phyloP scores from a whole-genome alignment of 2,113 vertebrate genomes.

The Jaculus jaculus region DNA sequence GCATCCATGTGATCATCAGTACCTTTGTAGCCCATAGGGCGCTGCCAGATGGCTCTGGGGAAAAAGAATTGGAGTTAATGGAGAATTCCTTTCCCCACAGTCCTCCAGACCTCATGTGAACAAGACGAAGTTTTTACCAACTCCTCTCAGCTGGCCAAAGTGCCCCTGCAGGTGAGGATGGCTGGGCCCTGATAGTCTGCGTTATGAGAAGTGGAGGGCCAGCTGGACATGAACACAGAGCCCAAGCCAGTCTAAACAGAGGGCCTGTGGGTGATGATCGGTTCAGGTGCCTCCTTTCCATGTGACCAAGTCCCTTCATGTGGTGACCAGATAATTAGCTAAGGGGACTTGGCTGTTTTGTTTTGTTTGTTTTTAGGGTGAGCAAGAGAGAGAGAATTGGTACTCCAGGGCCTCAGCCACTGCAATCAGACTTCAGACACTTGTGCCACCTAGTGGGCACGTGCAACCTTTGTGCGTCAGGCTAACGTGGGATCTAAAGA shows the following conservation, averaged over 20 bases:
- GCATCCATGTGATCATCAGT: not conserved
- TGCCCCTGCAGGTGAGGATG: constrained; percentile 81
- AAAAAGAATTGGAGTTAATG: not conserved
- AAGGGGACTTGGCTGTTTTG: not conserved
- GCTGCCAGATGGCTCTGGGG: not conserved
- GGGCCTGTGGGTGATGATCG: not conserved
- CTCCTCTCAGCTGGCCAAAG: constrained; percentile 82
- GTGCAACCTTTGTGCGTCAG: too few species aligned
- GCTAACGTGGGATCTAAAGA: too few species aligned
- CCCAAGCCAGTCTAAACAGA: not conserved
- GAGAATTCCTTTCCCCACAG: constrained; percentile 77
- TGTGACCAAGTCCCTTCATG: not conserved
- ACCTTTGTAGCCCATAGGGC: not conserved
- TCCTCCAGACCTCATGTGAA: constrained; percentile 79
- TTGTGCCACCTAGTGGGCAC: too few species aligned
- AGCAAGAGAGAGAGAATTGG: too few species aligned
- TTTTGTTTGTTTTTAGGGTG: not conserved
- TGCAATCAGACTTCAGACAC: too few species aligned
- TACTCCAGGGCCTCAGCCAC: too few species aligned
- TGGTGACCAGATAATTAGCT: not conserved
- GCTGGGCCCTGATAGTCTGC: not conserved
- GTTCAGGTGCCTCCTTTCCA: not conserved
- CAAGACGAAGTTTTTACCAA: constrained; percentile 85
- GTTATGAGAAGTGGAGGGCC: not conserved
- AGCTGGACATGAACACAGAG: not conserved